These are phyloP conservation scores for Entomobrya proxima DNA, from an alignment of 2,888 invertebrate species.

Conservation along the genomic window DNA sequence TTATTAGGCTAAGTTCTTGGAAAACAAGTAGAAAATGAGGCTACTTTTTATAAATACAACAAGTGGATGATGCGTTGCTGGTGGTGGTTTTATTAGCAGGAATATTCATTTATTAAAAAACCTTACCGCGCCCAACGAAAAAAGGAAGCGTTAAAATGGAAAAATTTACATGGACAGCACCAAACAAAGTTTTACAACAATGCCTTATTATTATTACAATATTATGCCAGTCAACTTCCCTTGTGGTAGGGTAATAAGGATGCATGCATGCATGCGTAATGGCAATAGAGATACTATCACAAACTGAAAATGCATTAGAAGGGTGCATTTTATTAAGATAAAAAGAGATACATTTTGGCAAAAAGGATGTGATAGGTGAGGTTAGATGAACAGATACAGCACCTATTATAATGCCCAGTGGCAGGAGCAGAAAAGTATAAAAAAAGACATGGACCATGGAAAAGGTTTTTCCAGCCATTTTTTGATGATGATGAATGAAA, in stretches of 20 bases:
- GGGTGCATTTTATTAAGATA: constrained; percentile 17
- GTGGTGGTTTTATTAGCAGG: too few relatives aligned
- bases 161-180: not conserved
- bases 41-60: too few relatives aligned
- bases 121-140: not conserved
- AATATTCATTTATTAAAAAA: too few relatives aligned
- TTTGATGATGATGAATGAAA: not conserved
- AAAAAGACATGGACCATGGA: not conserved
- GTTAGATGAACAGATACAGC: constrained; percentile 12
- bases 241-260: not conserved
- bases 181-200: not conserved
- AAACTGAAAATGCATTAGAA: not conserved
- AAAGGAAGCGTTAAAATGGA: not conserved
- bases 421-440: not conserved
- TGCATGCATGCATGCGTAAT: constrained; percentile 10
- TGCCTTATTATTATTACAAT: not conserved
- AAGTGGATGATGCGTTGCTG: too few relatives aligned
- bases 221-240: not conserved
- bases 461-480: not conserved
- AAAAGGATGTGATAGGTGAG: constrained; percentile 19
- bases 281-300: not conserved
- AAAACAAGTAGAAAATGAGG: too few relatives aligned
- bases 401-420: too few relatives aligned
- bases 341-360: not conserved
- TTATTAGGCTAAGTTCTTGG: too few relatives aligned